These are phyloP conservation scores for Acipenser ruthenus DNA, from an alignment of 2,797 vertebrate genomes.

Conservation along the genomic window DNA sequence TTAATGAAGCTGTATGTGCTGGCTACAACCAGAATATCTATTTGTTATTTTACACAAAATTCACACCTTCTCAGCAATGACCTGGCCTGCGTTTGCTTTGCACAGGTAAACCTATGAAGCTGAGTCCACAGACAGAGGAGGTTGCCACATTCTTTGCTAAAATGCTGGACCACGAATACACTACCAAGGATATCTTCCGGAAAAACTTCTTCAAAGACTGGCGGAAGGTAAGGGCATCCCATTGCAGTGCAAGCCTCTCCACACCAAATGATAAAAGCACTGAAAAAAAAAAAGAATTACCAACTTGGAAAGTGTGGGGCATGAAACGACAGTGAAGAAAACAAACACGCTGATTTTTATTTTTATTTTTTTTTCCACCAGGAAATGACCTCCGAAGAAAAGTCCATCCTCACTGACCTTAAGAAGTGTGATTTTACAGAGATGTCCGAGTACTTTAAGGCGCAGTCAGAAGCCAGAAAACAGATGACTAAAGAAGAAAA, in stretches of 20 bases:
- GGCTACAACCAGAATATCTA: too few relatives aligned
- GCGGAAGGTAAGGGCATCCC: conserved; percentile 73
- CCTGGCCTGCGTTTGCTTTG: not conserved
- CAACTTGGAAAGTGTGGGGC: too few relatives aligned
- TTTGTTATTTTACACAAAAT: too few relatives aligned
- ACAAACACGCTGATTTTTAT: too few relatives aligned
- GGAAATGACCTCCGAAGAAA: conserved; percentile 97
- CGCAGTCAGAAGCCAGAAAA: conserved; percentile 88
- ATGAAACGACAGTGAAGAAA: too few relatives aligned
- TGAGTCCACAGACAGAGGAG: conserved; percentile 86
- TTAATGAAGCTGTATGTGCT: too few relatives aligned
- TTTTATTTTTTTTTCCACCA: conserved; percentile 28
- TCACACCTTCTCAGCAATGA: not conserved
- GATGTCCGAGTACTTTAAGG: conserved; percentile 91
- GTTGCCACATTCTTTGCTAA: conserved; percentile 96
- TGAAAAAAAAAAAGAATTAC: too few relatives aligned
- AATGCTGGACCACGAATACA: conserved; percentile 97
- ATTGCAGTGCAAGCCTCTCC: too few relatives aligned
- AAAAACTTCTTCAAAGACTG: conserved; percentile 99
- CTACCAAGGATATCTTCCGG: conserved; percentile 94
- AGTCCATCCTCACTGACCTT: conserved; percentile 73
- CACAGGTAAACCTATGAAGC: conserved; percentile 84
- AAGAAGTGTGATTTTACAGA: conserved; percentile 91
- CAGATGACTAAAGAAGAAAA: conserved; percentile 92
- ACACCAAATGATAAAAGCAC: too few relatives aligned